Conservation (phyloP, 2,888 invertebrate species). For the Philereme transversata region DNA sequence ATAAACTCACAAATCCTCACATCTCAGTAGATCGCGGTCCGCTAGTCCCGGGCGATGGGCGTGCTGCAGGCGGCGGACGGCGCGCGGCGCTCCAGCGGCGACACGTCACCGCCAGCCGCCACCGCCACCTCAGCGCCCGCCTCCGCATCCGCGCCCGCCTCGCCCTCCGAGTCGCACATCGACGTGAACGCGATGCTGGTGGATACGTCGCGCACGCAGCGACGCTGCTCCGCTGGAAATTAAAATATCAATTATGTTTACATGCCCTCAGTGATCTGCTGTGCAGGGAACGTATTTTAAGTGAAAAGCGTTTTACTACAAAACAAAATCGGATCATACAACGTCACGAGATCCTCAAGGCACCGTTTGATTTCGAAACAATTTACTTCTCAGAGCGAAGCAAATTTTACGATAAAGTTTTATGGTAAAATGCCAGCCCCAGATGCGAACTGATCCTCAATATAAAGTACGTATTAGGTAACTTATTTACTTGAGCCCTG, state of each 20-base stretch:
- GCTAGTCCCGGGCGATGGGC: slow-evolving; percentile 68
- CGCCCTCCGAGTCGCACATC: slow-evolving; percentile 50
- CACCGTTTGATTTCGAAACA: no score
- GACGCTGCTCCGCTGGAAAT: slow-evolving; percentile 75
- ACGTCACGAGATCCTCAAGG: no score
- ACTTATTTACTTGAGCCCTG: not conserved
- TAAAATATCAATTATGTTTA: no score
- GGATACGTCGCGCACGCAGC: slow-evolving; percentile 75
- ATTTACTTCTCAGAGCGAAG: no score
- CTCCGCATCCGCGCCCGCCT: slow-evolving; percentile 26
- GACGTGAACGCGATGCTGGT: slow-evolving; percentile 69
- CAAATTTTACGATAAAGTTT: no score
- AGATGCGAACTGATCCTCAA: no score
- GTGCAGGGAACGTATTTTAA: no score
- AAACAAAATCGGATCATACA: no score
- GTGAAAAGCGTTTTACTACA: no score
- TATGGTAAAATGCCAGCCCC: no score
- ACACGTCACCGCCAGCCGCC: slow-evolving; percentile 22
- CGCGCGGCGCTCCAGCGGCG: slow-evolving; percentile 49
- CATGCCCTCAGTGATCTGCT: no score
- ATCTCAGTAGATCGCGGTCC: not conserved
- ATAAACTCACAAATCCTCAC: not conserved
- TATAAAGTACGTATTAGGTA: no score
- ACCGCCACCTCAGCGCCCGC: slow-evolving; percentile 25
- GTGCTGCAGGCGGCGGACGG: slow-evolving; percentile 72